phyloP scores from a whole-genome alignment of 92 coral and sea anemone species.

The Parazoanthus darwini region DNA sequence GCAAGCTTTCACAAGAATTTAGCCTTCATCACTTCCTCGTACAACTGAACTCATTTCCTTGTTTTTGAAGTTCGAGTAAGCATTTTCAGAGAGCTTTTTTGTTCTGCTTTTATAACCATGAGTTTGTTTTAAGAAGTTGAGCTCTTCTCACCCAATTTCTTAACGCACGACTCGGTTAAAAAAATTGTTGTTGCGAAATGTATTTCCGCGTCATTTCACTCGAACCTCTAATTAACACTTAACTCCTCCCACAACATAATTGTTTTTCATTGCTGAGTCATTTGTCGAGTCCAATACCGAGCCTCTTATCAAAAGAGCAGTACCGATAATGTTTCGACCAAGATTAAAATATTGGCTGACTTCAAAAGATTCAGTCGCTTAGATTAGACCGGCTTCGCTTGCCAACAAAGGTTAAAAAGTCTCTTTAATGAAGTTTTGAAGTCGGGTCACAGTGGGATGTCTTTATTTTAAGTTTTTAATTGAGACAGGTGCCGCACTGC shows the following conservation, averaged over 20 bases:
- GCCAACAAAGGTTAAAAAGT: no score
- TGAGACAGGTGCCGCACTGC: neutral
- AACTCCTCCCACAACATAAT: neutral
- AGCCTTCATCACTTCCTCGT: neutral
- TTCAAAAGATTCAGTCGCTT: no score
- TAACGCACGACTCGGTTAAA: no score
- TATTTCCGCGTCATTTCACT: neutral
- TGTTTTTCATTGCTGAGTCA: neutral
- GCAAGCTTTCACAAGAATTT: neutral
- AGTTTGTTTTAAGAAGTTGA: neutral
- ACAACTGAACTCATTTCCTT: neutral
- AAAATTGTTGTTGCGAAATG: no score
- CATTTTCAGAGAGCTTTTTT: neutral
- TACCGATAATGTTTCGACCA: neutral
- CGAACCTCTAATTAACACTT: neutral
- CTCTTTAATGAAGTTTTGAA: no score
- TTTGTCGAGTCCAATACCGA: neutral
- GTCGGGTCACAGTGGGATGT: neutral
- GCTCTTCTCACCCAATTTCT: neutral
- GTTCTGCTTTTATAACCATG: neutral
- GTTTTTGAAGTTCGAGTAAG: neutral
- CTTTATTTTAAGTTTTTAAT: no score
- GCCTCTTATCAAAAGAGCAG: neutral
- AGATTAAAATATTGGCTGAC: neutral
- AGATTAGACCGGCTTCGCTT: neutral